Evolutionary conservation across 2,888 invertebrate genomes (phyloP).

Genomic region (Thecocarcelia acutangulata): DNA sequence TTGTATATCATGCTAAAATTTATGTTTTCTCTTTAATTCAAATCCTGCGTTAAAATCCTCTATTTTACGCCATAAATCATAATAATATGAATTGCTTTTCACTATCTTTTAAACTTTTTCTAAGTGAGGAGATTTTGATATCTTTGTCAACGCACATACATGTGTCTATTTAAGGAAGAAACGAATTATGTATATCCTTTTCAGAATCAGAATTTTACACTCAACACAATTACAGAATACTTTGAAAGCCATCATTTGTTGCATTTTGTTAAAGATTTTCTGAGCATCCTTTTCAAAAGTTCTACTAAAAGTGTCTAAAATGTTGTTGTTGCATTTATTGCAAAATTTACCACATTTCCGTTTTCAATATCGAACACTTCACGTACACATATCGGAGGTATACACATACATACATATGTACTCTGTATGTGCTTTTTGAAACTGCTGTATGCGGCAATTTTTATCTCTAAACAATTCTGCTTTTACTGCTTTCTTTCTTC

Average conservation of each 20-base stretch:
- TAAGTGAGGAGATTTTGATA: too few relatives aligned
- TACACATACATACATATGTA: too few relatives aligned
- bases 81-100: too few relatives aligned
- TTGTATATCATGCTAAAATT: too few relatives aligned
- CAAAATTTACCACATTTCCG: slow-evolving; percentile 37
- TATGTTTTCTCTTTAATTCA: too few relatives aligned
- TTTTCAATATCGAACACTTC: slow-evolving; percentile 35
- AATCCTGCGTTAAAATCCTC: too few relatives aligned
- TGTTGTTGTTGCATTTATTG: slow-evolving; percentile 18
- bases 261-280: slow-evolving; percentile 40
- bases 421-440: too few relatives aligned
- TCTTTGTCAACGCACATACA: too few relatives aligned
- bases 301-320: slow-evolving; percentile 23
- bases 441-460: slow-evolving; percentile 17
- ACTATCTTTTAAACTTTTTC: too few relatives aligned
- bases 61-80: too few relatives aligned
- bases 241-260: slow-evolving; percentile 48
- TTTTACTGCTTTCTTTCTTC: neutral
- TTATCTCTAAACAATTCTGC: slow-evolving; percentile 34
- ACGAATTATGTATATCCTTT: neutral
- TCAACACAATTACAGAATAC: slow-evolving; percentile 18
- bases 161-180: too few relatives aligned
- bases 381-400: slow-evolving; percentile 13
- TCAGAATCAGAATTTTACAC: slow-evolving; percentile 10
- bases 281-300: neutral